These are phyloP conservation scores for Anthoptus insignis DNA, from an alignment of 2,888 invertebrate genomes.

Conservation along the genomic window DNA sequence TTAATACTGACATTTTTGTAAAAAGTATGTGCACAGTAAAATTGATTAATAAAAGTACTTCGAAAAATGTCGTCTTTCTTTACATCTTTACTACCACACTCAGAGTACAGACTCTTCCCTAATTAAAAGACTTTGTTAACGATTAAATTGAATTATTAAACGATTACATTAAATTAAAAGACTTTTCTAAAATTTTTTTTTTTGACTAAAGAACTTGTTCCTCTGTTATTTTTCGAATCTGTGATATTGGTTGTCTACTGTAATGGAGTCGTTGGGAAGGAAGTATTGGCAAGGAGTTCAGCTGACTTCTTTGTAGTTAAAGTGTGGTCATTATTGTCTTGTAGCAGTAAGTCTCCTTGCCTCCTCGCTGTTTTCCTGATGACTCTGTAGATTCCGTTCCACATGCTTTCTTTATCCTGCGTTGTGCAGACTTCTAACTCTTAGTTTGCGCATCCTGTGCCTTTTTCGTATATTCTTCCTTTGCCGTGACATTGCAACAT, in stretches of 20 bases:
- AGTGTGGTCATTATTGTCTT: slow-evolving; percentile 21
- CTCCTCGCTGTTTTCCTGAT: slow-evolving; percentile 24
- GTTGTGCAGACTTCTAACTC: slow-evolving; percentile 49
- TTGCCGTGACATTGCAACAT: too few species aligned
- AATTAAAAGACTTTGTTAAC: too few species aligned
- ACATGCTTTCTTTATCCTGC: slow-evolving; percentile 45
- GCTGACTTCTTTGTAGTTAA: slow-evolving; percentile 40
- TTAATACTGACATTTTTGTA: too few species aligned
- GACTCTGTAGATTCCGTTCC: slow-evolving; percentile 47
- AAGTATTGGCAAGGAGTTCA: slow-evolving; percentile 45
- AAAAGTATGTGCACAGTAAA: too few species aligned
- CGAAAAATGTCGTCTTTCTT: too few species aligned
- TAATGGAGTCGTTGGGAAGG: slow-evolving; percentile 39
- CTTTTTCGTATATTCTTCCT: slow-evolving; percentile 18
- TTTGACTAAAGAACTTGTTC: too few species aligned
- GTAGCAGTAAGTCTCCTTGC: slow-evolving; percentile 31
- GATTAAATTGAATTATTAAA: too few species aligned
- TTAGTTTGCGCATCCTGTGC: slow-evolving; percentile 40
- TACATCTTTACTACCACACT: too few species aligned
- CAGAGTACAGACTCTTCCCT: too few species aligned
- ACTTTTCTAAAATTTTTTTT: too few species aligned
- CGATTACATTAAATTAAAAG: too few species aligned
- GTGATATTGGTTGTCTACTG: slow-evolving; percentile 20
- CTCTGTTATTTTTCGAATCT: neutral
- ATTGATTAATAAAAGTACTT: too few species aligned